These are phyloP conservation scores for Tetragonula clypearis DNA, from an alignment of 1,140 invertebrate species.

Conservation along the genomic window DNA sequence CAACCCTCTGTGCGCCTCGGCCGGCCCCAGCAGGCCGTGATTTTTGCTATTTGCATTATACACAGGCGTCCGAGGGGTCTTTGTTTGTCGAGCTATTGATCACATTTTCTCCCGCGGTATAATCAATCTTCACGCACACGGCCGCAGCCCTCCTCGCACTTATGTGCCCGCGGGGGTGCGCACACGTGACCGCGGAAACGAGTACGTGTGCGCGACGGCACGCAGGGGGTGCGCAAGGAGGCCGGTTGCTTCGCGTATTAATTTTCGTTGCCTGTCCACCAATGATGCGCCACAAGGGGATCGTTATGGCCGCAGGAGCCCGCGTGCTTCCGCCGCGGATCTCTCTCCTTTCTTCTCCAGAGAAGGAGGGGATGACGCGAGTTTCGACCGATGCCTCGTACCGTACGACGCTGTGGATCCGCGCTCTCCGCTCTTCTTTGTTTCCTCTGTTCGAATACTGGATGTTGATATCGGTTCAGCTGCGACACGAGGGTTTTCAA, in stretches of 20 bases:
- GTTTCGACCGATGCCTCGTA: conserved; percentile 12
- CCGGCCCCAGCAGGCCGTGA: conserved; percentile 67
- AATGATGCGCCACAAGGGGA: conserved; percentile 66
- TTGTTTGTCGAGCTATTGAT: conserved; percentile 81
- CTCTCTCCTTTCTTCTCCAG: conserved; percentile 32
- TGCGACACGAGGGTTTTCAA: background rate
- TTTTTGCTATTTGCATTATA: conserved; percentile 80
- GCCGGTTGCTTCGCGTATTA: conserved; percentile 77
- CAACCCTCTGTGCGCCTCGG: conserved; percentile 7
- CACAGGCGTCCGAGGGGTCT: conserved; percentile 74
- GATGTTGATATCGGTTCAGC: background rate
- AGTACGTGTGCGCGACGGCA: conserved; percentile 65
- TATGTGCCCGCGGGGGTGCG: conserved; percentile 59
- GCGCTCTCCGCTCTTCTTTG: background rate
- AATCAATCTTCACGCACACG: conserved; percentile 81
- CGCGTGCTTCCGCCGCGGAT: conserved; percentile 49
- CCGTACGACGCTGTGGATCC: background rate
- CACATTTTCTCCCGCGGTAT: conserved; percentile 81
- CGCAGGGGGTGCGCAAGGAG: conserved; percentile 73
- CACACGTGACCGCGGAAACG: conserved; percentile 57
- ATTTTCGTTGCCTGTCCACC: conserved; percentile 73
- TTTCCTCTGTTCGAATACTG: background rate
- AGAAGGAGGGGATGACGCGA: background rate
- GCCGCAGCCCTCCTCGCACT: conserved; percentile 67
- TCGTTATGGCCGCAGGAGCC: conserved; percentile 62